Percentiles rank a stretch among this genome's conserved stretches.
Conservation (phyloP, 2,113 vertebrate genomes). For the Callaeas wilsoni region DNA sequence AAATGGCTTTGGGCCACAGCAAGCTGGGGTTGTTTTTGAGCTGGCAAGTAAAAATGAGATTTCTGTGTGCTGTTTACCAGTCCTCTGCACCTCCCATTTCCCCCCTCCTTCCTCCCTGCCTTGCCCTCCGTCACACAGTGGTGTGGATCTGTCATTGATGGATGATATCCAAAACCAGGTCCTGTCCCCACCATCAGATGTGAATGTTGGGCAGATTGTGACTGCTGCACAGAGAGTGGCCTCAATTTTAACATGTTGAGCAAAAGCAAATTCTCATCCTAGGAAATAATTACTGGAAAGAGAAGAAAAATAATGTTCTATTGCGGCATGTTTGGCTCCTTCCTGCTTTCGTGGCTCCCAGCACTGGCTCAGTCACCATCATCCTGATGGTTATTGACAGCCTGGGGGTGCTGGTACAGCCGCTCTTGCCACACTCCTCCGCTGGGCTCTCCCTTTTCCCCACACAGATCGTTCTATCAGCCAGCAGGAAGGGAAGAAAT, state of each 20-base stretch:
- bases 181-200: fast-evolving
- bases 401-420: neutral
- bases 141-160: neutral
- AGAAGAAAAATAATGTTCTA: neutral
- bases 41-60: constrained; percentile 20
- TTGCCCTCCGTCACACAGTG: neutral
- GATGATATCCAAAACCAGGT: neutral
- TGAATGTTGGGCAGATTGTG: neutral
- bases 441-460: neutral
- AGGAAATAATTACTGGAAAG: neutral
- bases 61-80: constrained; percentile 5
- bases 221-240: neutral
- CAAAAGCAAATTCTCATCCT: neutral
- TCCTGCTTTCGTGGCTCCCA: neutral
- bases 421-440: neutral
- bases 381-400: neutral
- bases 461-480: neutral
- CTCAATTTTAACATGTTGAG: neutral
- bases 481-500: neutral
- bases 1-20: constrained; percentile 13
- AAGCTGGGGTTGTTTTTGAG: constrained; percentile 22
- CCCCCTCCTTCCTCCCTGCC: neutral
- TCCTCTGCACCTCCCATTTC: neutral
- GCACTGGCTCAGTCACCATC: neutral
- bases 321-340: neutral